Conservation (phyloP, 1,140 invertebrate species). For the Pogonognathellus flavescens region DNA sequence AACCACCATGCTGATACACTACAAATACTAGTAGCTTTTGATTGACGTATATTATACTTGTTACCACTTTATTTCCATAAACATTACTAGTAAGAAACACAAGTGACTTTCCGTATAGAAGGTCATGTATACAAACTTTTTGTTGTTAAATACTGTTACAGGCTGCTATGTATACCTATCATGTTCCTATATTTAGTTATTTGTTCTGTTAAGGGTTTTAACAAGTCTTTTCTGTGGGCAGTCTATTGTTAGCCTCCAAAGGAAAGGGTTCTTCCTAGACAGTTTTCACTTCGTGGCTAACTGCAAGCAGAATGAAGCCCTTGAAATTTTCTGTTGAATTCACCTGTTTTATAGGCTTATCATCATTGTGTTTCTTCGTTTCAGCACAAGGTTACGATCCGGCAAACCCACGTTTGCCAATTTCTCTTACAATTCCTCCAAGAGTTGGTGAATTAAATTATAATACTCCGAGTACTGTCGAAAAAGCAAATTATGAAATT, state of each 20-base stretch:
- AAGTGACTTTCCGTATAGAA: background rate
- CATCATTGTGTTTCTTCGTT: too few relatives aligned
- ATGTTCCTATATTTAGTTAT: background rate
- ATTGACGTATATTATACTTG: too few relatives aligned
- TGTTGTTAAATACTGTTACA: conserved; percentile 1
- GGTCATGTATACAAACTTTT: background rate
- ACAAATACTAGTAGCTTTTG: too few relatives aligned
- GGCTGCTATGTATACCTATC: conserved; percentile 19
- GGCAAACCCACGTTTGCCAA: background rate
- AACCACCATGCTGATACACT: too few relatives aligned
- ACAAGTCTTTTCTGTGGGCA: background rate
- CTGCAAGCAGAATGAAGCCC: background rate
- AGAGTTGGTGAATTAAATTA: background rate
- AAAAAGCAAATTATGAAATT: background rate
- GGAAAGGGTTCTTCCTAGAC: background rate
- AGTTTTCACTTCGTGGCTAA: background rate
- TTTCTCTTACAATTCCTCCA: background rate
- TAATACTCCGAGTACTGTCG: background rate
- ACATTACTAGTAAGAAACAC: background rate
- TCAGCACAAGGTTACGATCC: too few relatives aligned
- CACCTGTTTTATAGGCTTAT: background rate
- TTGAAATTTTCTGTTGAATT: background rate
- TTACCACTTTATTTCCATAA: too few relatives aligned
- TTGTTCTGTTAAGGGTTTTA: background rate
- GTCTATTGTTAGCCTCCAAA: conserved; percentile 4